These are phyloP conservation scores for Nicator chloris DNA, from an alignment of 2,113 vertebrate species.

Conservation along the genomic window DNA sequence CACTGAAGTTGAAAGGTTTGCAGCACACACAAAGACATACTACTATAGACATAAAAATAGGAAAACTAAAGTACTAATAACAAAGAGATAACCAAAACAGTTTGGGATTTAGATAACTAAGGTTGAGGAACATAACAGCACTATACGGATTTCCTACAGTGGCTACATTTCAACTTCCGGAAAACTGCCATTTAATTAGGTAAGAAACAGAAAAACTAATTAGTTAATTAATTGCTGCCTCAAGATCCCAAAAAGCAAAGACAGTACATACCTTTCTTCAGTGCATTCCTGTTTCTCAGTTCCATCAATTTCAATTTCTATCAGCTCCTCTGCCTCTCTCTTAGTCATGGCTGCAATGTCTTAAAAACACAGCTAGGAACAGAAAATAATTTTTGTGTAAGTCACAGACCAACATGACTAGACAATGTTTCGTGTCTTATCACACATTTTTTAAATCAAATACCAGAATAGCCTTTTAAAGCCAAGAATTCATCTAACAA, in stretches of 20 bases:
- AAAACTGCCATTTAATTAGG: not conserved
- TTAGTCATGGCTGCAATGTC: conserved; percentile 86
- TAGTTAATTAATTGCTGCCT: not conserved
- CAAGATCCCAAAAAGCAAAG: not conserved
- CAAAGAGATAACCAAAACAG: rapidly evolving
- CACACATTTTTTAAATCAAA: not conserved
- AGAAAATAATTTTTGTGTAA: not conserved
- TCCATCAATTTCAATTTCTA: conserved; percentile 98
- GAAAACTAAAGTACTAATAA: not conserved
- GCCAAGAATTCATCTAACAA: not conserved
- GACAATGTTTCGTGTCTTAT: not conserved
- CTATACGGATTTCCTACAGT: not conserved
- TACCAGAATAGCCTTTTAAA: not conserved
- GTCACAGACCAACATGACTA: not conserved
- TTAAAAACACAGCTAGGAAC: conserved; percentile 51
- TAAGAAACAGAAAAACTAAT: not conserved
- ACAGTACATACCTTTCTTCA: conserved; percentile 87
- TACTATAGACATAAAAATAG: not conserved
- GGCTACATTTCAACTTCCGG: not conserved
- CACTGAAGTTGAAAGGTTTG: not conserved
- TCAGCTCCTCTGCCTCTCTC: conserved; percentile 94
- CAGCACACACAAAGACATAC: not conserved
- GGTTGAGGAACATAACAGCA: not conserved
- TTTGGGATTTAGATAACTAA: not conserved
- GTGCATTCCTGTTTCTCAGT: conserved; percentile 92